Evolutionary conservation across 1,140 invertebrate species (phyloP), one percentile per base, ranked within the genome.

Genomic region (Heliothis subflexa): DNA sequence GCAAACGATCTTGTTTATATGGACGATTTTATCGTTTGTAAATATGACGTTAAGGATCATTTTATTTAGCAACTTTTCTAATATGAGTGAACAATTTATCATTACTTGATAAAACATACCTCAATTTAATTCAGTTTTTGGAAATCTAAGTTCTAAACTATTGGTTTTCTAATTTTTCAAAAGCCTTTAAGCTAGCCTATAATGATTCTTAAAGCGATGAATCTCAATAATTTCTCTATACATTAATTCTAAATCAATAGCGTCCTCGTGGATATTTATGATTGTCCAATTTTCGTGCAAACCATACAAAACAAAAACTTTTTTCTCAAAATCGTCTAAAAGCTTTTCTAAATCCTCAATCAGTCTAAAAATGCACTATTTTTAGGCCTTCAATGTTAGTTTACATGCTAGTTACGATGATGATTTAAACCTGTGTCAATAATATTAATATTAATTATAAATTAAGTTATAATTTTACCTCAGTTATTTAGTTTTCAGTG

Each of bases 341-440:
- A 90, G 87, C 86, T 80, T 59, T 84, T 83, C 85, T 89, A 83
- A 70, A 62, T 85, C 78, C 71, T 84, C 76, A 82, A 78, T 84
- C 88, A 88, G 82, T 81, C 85, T 88, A 89, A 84, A 82, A 88
- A 82, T 85, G 76, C 18, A 82, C 87, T 87, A 88, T 85, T 59
- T 25, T 78, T 78, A 85, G 83, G 83, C 61, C 76, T 59, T 81
- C 86, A 80, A 84, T 85, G 81, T 88, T 86, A 81, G 61, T 86
- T 59, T 82, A 79, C 85, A 89, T 89, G 88, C 85, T 78, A 49
- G 59, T 79, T 71, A 75, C 74, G 70, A 78, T 80, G 68, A 59
- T 70, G 18, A 18, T 57, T 74, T 66, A 25, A 70, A 66, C 64
- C 50, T 54, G 47, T 40, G 18, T 78, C 54, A 59, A 71, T 54